These are phyloP conservation scores for Hylyphantes graminicola DNA, from an alignment of 1,140 invertebrate genomes.

Conservation along the genomic window DNA sequence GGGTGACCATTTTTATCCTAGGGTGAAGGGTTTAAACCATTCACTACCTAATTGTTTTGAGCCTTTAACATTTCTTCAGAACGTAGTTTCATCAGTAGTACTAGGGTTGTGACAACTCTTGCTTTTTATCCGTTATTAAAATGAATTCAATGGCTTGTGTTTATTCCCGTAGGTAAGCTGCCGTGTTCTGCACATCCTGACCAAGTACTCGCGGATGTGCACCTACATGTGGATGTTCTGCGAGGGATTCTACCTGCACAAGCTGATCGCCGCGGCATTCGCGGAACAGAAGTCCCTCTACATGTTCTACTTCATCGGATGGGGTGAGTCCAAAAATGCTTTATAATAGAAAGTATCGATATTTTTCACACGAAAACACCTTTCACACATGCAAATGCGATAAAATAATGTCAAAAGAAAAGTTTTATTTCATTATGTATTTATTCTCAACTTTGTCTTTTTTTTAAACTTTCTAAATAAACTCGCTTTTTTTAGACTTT, in stretches of 20 bases:
- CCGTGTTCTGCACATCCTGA: constrained; percentile 68
- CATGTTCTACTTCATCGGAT: constrained; percentile 71
- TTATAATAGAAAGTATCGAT: neutral
- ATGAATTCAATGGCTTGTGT: neutral
- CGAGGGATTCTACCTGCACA: constrained; percentile 72
- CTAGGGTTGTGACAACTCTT: no score
- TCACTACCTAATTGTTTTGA: no score
- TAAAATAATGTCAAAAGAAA: neutral
- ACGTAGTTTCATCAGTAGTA: no score
- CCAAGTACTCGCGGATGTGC: constrained; percentile 71
- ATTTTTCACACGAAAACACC: neutral
- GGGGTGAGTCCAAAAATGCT: constrained; percentile 69
- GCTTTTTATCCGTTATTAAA: neutral
- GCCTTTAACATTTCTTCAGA: no score
- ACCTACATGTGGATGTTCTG: constrained; percentile 76
- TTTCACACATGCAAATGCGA: neutral
- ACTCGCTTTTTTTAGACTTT: no score
- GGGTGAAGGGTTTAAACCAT: no score
- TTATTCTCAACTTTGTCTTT: neutral
- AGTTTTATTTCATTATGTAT: neutral
- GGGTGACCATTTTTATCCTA: no score
- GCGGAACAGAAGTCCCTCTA: constrained; percentile 70
- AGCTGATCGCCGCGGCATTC: constrained; percentile 71
- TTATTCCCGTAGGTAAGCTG: constrained; percentile 65
- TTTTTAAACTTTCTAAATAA: no score